A percentile compares a stretch with the other conserved stretches of the same genome.
Conservation (phyloP, 2,113 vertebrate species). For the Fregata magnificens region DNA sequence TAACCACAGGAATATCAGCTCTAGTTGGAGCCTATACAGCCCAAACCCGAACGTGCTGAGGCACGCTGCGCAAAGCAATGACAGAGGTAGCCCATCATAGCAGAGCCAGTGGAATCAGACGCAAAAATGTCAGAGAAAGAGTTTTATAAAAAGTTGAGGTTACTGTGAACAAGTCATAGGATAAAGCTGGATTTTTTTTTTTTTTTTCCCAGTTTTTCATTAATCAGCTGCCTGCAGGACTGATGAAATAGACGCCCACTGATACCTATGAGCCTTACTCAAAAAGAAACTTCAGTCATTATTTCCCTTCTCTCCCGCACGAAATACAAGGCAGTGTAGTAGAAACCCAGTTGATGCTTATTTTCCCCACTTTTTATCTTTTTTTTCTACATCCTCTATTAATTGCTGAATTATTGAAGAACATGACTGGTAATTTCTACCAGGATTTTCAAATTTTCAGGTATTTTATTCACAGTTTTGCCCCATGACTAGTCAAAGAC, state of each 20-base stretch:
- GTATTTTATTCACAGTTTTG: neutral
- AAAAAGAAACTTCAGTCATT: neutral
- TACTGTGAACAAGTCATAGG: rapidly evolving
- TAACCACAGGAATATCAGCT: neutral
- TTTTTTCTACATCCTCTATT: neutral
- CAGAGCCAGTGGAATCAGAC: neutral
- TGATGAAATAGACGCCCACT: neutral
- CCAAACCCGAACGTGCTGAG: neutral
- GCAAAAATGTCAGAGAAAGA: neutral
- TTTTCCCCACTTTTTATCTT: rapidly evolving
- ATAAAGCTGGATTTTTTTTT: neutral
- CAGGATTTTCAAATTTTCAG: neutral
- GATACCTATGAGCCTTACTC: neutral
- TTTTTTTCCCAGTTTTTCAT: neutral
- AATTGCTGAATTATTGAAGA: neutral
- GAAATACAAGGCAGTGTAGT: neutral
- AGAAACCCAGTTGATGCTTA: neutral
- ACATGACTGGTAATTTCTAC: neutral
- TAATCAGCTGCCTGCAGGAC: neutral
- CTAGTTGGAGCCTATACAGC: neutral
- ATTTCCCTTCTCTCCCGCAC: neutral
- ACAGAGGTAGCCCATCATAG: neutral
- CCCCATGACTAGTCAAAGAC: neutral
- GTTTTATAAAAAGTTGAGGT: neutral
- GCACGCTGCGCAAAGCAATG: rapidly evolving